Evolutionary conservation across 2,888 invertebrate genomes (phyloP).

Genomic region (Sisyra nigra): DNA sequence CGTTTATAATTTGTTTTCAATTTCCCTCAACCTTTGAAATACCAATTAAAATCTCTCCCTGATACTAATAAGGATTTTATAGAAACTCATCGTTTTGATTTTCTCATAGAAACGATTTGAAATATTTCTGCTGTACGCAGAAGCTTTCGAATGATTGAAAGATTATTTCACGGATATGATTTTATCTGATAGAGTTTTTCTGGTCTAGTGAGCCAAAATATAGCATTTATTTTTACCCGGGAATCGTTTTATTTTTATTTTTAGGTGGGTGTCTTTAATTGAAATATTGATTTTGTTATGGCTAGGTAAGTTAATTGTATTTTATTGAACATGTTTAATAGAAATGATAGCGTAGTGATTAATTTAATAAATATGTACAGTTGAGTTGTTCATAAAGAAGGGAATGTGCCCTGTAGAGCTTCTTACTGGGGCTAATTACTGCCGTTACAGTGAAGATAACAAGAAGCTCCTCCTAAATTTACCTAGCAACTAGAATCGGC

Average conservation of each 20-base stretch:
- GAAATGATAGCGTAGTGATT: not conserved
- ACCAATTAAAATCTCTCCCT: too few relatives aligned
- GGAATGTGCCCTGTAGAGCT: not conserved
- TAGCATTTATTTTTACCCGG: too few relatives aligned
- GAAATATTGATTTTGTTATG: too few relatives aligned
- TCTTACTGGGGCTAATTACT: constrained; percentile 2
- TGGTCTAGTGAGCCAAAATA: not conserved
- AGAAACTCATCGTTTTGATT: too few relatives aligned
- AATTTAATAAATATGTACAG: not conserved
- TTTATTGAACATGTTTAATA: not conserved
- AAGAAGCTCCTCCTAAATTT: not conserved
- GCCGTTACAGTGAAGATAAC: constrained; percentile 1
- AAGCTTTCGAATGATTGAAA: not conserved
- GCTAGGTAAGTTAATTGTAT: too few relatives aligned
- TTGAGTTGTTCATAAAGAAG: not conserved
- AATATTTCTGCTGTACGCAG: too few relatives aligned
- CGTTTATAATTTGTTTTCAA: too few relatives aligned
- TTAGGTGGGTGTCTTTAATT: too few relatives aligned
- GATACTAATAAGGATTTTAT: too few relatives aligned
- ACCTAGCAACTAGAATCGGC: not conserved
- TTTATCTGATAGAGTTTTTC: constrained; percentile 1
- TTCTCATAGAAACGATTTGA: too few relatives aligned
- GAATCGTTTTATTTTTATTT: too few relatives aligned
- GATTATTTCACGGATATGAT: constrained; percentile 3
- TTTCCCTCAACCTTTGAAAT: too few relatives aligned